phyloP scores from a whole-genome alignment of 2,113 vertebrate genomes.

The Nannospalax galili region DNA sequence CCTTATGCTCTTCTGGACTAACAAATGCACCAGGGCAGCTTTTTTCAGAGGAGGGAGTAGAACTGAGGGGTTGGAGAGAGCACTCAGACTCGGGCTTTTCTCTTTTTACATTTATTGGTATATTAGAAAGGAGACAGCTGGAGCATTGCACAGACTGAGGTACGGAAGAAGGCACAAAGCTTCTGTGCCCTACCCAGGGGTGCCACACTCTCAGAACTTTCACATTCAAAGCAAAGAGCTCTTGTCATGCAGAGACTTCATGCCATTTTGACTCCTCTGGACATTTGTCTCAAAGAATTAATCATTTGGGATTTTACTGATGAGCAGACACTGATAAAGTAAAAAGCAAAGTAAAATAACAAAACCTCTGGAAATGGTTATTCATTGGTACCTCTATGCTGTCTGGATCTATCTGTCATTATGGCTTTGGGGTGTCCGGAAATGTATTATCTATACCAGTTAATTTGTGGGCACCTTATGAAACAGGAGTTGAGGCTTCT shows the following conservation, averaged over 20 bases:
- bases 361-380: no score
- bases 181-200: fast-evolving
- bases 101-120: neutral
- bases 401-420: no score
- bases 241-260: neutral
- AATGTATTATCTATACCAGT: neutral
- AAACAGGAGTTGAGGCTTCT: neutral
- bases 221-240: neutral
- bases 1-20: neutral
- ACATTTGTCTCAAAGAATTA: neutral
- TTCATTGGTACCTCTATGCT: no score
- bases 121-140: neutral
- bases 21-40: neutral
- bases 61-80: neutral
- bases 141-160: neutral
- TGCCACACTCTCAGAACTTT: neutral
- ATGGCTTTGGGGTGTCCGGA: no score
- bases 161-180: neutral
- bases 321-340: neutral
- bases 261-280: neutral
- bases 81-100: neutral
- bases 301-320: neutral
- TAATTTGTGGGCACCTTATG: neutral
- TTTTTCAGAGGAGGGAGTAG: neutral
- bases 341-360: neutral